Conservation (phyloP, 2,888 invertebrate species). For the Hesperia comma region DNA sequence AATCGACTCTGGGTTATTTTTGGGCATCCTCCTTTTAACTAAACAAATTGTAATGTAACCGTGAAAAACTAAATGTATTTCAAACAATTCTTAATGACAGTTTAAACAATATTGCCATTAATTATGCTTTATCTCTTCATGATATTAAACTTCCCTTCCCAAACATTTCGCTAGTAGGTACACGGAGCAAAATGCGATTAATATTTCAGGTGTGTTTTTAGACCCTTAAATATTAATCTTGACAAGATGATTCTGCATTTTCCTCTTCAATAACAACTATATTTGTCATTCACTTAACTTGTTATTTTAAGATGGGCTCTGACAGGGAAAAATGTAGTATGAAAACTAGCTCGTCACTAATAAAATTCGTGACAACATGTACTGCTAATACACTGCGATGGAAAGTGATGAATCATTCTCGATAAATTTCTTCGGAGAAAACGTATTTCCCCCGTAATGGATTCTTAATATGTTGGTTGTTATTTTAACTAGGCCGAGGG, state of each 20-base stretch:
- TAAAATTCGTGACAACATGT: constrained; percentile 33
- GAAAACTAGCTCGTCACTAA: constrained; percentile 30
- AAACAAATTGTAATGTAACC: too few species aligned
- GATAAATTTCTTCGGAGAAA: constrained; percentile 23
- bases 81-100: too few species aligned
- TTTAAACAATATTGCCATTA: too few species aligned
- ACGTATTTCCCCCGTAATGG: constrained; percentile 20
- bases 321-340: constrained; percentile 18
- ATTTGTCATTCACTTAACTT: constrained; percentile 4
- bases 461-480: constrained; percentile 12
- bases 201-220: neutral
- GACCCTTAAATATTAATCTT: neutral
- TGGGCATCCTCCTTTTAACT: too few species aligned
- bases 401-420: constrained; percentile 26
- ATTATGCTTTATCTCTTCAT: neutral
- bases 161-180: too few species aligned
- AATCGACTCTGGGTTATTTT: too few species aligned
- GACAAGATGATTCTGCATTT: neutral
- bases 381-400: constrained; percentile 13
- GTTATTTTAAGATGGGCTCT: constrained; percentile 1
- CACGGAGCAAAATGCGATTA: too few species aligned
- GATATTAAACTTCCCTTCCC: too few species aligned
- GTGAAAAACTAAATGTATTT: too few species aligned
- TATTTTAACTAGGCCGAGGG: neutral
- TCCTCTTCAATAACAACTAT: neutral